Evolutionary conservation across 2,888 invertebrate genomes (phyloP).

Genomic region (Nowickia ferox): DNA sequence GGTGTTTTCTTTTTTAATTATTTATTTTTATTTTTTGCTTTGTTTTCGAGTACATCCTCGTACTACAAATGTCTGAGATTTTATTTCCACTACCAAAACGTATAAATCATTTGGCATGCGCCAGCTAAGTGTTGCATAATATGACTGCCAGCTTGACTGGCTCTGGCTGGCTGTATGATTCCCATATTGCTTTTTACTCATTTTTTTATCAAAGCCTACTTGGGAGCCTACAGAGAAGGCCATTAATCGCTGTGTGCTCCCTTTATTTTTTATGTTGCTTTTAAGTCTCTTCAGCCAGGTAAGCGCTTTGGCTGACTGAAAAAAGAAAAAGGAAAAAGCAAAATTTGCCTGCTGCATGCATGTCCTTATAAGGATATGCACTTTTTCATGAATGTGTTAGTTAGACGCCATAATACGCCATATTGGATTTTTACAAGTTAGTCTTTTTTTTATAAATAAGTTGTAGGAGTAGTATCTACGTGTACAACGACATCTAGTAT

Average conservation of each 20-base stretch:
- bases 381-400: slow-evolving; percentile 67
- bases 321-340: slow-evolving; percentile 18
- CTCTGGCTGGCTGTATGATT: slow-evolving; percentile 18
- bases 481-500: slow-evolving; percentile 55
- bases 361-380: slow-evolving; percentile 70
- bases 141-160: slow-evolving; percentile 23
- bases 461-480: slow-evolving; percentile 70
- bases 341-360: slow-evolving; percentile 37
- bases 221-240: slow-evolving; percentile 53
- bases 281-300: slow-evolving; percentile 51
- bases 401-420: slow-evolving; percentile 67
- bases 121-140: slow-evolving; percentile 68
- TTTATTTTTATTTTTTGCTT: slow-evolving; percentile 8
- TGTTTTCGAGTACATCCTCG: slow-evolving; percentile 51
- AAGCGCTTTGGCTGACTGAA: slow-evolving; percentile 1
- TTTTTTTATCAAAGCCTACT: slow-evolving; percentile 50
- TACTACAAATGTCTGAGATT: slow-evolving; percentile 64
- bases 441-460: slow-evolving; percentile 61
- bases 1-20: slow-evolving; percentile 33
- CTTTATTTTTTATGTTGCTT: slow-evolving; percentile 29
- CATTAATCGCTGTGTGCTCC: slow-evolving; percentile 30
- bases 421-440: slow-evolving; percentile 64
- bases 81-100: slow-evolving; percentile 62
- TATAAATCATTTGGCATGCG: slow-evolving; percentile 72
- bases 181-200: slow-evolving; percentile 29